Evolutionary conservation across 2,888 invertebrate species (phyloP).

Genomic region (Tenthredo scrophulariae): DNA sequence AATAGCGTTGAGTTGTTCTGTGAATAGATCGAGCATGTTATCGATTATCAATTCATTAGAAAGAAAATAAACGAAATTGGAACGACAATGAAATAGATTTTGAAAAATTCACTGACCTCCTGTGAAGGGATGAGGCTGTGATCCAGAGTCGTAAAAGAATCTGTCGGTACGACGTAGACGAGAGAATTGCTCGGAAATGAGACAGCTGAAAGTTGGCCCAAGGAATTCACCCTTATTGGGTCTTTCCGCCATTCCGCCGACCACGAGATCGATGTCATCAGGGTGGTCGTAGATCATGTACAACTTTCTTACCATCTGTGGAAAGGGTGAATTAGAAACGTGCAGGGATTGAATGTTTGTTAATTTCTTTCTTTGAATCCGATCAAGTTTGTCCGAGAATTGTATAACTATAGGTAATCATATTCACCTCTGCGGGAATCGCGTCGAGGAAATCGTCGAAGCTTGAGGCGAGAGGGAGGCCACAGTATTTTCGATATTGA

Average conservation of each 20-base stretch:
- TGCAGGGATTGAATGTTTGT: background rate
- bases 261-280: slow-evolving; percentile 86
- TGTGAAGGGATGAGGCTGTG: slow-evolving; percentile 77
- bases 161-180: slow-evolving; percentile 87
- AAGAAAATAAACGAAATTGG: background rate
- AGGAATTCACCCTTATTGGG: slow-evolving; percentile 82
- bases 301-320: slow-evolving; percentile 82
- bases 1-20: slow-evolving; percentile 83
- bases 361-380: background rate
- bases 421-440: slow-evolving; percentile 83
- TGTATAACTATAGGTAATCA: background rate
- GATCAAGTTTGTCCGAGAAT: background rate
- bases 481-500: slow-evolving; percentile 84
- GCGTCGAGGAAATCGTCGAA: slow-evolving; percentile 84
- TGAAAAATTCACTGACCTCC: slow-evolving; percentile 67
- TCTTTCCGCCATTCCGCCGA: slow-evolving; percentile 87
- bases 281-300: slow-evolving; percentile 82
- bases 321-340: slow-evolving; percentile 57
- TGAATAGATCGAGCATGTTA: slow-evolving; percentile 48
- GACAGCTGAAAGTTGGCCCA: slow-evolving; percentile 88
- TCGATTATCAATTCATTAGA: background rate
- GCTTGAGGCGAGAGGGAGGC: slow-evolving; percentile 79
- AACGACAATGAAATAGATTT: background rate
- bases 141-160: slow-evolving; percentile 85
- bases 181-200: slow-evolving; percentile 88